Evolutionary conservation across 1,140 invertebrate genomes (phyloP).

Genomic region (Aphaenogaster ashmeadi): DNA sequence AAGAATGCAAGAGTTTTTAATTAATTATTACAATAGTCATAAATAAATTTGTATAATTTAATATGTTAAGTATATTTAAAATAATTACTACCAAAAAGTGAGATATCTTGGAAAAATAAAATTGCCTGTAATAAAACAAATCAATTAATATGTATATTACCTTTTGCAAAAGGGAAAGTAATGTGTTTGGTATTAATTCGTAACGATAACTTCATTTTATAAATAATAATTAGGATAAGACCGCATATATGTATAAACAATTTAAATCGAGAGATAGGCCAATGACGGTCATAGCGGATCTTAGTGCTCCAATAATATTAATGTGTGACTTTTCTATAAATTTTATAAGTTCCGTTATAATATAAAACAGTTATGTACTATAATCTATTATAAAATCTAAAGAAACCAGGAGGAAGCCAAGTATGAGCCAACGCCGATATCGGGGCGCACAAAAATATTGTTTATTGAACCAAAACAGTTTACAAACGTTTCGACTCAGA

Average conservation of each 20-base stretch:
- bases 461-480: no score
- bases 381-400: background rate
- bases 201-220: background rate
- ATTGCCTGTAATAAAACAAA: background rate
- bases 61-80: constrained; percentile 4
- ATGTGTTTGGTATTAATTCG: constrained; percentile 2
- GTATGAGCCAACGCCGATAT: no score
- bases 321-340: no score
- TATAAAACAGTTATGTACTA: background rate
- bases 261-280: no score
- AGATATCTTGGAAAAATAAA: background rate
- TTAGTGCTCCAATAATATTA: no score
- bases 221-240: no score
- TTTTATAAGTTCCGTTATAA: background rate
- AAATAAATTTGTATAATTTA: background rate
- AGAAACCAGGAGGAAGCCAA: no score
- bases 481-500: no score
- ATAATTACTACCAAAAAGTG: background rate
- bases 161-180: background rate
- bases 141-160: background rate
- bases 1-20: background rate
- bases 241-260: no score
- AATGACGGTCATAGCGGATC: no score
- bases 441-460: no score
- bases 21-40: background rate